These are phyloP conservation scores for Amphibalanus amphitrite DNA, from an alignment of 1,140 invertebrate species.

Conservation along the genomic window DNA sequence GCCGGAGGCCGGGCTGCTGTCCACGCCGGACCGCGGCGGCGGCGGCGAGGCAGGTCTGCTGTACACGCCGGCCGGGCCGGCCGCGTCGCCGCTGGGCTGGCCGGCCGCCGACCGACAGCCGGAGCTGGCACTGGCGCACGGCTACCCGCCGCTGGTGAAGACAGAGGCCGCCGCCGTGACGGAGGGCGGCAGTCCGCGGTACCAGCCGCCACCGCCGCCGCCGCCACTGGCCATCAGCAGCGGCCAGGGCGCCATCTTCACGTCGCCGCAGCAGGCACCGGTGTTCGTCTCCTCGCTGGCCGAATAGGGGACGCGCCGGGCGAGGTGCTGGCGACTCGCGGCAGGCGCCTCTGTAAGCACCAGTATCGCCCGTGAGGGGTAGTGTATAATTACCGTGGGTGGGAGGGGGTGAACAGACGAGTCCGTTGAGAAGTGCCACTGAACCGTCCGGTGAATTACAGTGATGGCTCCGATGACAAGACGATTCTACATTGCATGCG, in stretches of 20 bases:
- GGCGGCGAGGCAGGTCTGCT: not conserved
- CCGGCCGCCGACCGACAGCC: too few species aligned
- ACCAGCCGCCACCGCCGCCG: not conserved
- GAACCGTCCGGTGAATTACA: too few species aligned
- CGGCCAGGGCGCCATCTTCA: not conserved
- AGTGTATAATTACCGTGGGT: too few species aligned
- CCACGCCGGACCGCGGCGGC: not conserved
- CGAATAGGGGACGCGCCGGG: not conserved
- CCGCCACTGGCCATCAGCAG: too few species aligned
- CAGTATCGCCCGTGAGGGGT: too few species aligned
- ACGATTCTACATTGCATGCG: too few species aligned
- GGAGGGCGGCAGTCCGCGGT: too few species aligned
- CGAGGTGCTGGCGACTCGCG: not conserved
- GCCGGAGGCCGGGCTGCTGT: not conserved
- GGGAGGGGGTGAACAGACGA: too few species aligned
- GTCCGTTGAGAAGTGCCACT: too few species aligned
- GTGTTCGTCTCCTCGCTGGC: not conserved
- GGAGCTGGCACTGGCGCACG: not conserved
- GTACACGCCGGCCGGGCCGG: not conserved
- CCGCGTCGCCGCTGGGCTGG: not conserved
- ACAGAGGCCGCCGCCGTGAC: not conserved
- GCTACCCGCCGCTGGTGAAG: not conserved
- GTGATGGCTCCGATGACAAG: too few species aligned
- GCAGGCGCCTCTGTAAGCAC: too few species aligned
- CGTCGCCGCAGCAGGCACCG: not conserved